Evolutionary conservation across 2,888 invertebrate species (phyloP).

Genomic region (Polia nebulosa): DNA sequence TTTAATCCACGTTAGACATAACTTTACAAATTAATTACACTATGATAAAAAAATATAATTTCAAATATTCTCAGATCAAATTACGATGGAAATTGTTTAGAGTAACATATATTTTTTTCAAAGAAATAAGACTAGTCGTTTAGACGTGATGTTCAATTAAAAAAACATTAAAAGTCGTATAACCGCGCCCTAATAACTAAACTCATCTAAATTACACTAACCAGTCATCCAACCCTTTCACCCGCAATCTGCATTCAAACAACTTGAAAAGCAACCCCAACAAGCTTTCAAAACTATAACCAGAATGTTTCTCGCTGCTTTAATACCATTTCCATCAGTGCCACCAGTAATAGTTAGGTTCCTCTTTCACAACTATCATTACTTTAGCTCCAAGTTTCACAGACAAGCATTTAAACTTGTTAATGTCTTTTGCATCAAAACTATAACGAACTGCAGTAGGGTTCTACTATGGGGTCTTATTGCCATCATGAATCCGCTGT

Average conservation of each 20-base stretch:
- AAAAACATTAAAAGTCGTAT: too few relatives aligned
- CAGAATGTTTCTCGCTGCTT: slow-evolving; percentile 11
- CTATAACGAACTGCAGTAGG: slow-evolving; percentile 54
- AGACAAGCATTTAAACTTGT: slow-evolving; percentile 70
- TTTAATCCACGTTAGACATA: too few relatives aligned
- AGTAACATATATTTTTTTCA: too few relatives aligned
- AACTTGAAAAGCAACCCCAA: slow-evolving; percentile 12
- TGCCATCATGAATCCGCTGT: too few relatives aligned
- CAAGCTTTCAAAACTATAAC: slow-evolving; percentile 20
- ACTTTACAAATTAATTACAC: too few relatives aligned
- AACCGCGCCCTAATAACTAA: too few relatives aligned
- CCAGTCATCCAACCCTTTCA: background rate
- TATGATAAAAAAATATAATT: too few relatives aligned
- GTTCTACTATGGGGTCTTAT: too few relatives aligned
- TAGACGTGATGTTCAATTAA: too few relatives aligned
- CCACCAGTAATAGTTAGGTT: slow-evolving; percentile 22
- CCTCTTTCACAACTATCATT: slow-evolving; percentile 62
- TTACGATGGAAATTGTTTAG: too few relatives aligned
- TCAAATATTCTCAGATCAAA: too few relatives aligned
- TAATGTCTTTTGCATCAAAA: slow-evolving; percentile 70
- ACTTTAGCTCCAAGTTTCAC: slow-evolving; percentile 64
- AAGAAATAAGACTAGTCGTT: too few relatives aligned
- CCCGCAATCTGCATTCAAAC: slow-evolving; percentile 10
- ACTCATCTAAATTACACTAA: background rate
- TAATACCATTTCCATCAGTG: slow-evolving; percentile 35